Conservation (phyloP, 2,797 vertebrate genomes). For the Acestrorhynchus altus region DNA sequence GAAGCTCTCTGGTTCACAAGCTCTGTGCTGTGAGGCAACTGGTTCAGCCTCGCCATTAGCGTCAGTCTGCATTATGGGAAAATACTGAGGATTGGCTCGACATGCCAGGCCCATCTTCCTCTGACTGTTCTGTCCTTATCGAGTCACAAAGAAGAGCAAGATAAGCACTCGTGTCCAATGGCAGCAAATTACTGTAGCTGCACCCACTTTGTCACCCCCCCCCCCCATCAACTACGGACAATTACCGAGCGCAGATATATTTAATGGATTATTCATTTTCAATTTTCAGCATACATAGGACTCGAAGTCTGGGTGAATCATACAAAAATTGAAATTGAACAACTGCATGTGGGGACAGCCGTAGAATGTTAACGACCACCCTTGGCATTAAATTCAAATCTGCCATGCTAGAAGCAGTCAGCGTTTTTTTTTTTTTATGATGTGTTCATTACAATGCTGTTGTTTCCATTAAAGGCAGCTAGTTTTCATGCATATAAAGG, state of each 20-base stretch:
- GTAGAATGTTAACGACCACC: constrained; percentile 30
- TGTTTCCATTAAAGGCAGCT: constrained; percentile 4
- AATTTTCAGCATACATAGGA: constrained; percentile 33
- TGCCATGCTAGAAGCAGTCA: constrained; percentile 4
- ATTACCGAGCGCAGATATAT: constrained; percentile 17
- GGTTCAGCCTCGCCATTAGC: constrained; percentile 22
- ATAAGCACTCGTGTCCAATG: constrained; percentile 20
- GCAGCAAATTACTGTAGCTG: constrained; percentile 34
- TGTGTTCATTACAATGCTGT: constrained; percentile 22
- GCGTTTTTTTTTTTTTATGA: constrained; percentile 3
- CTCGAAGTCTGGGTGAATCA: constrained; percentile 19
- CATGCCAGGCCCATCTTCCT: constrained; percentile 21
- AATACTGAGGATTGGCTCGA: neutral
- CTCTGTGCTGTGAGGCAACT: neutral
- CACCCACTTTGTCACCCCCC: constrained; percentile 32
- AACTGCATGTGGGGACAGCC: constrained; percentile 6
- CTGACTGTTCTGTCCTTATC: constrained; percentile 29
- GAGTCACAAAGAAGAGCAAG: constrained; percentile 29
- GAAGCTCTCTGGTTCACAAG: constrained; percentile 13
- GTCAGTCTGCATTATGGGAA: constrained; percentile 34
- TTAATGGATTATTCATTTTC: constrained; percentile 40
- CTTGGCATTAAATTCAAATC: constrained; percentile 24
- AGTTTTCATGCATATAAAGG: constrained; percentile 24
- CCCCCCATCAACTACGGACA: constrained; percentile 11
- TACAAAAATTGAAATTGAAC: constrained; percentile 19